phyloP scores from a whole-genome alignment of 1,140 invertebrate species.

The Zaprionus gabonicus region DNA sequence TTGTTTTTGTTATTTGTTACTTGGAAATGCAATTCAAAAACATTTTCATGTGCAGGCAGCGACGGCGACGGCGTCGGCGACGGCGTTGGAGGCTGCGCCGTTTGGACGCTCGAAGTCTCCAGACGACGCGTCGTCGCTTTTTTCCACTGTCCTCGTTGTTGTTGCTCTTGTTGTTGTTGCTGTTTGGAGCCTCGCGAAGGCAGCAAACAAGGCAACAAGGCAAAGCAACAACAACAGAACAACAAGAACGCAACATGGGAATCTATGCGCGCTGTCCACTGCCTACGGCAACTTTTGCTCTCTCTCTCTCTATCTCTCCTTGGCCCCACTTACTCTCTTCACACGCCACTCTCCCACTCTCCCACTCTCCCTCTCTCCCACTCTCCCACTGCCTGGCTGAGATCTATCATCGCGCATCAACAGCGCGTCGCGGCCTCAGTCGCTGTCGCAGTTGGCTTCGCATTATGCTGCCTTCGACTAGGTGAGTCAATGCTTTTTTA shows the following conservation, averaged over 20 bases:
- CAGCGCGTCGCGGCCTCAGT: slow-evolving; percentile 7
- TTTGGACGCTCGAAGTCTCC: slow-evolving; percentile 32
- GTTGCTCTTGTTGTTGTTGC: slow-evolving; percentile 10
- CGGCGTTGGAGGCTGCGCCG: neutral
- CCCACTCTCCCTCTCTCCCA: slow-evolving; percentile 7
- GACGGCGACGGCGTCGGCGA: slow-evolving; percentile 10
- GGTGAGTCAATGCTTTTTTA: slow-evolving; percentile 70
- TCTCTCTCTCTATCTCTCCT: neutral
- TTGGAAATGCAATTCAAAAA: slow-evolving; percentile 79
- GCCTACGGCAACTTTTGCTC: slow-evolving; percentile 18
- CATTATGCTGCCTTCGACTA: slow-evolving; percentile 37
- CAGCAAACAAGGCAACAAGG: neutral
- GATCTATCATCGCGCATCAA: slow-evolving; percentile 50
- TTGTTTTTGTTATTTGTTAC: slow-evolving; percentile 63
- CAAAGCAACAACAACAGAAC: neutral
- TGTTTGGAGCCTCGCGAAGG: slow-evolving; percentile 18
- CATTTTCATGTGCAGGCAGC: slow-evolving; percentile 49
- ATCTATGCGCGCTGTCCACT: slow-evolving; percentile 33
- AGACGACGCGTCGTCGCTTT: slow-evolving; percentile 58
- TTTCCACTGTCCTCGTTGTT: slow-evolving; percentile 14
- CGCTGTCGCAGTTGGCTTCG: neutral
- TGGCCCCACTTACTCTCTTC: neutral
- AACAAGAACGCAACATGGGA: slow-evolving; percentile 4
- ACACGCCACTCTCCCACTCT: slow-evolving; percentile 3
- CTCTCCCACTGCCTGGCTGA: slow-evolving; percentile 12